A percentile compares a stretch with the other conserved stretches of the same genome.
Evolutionary conservation across 2,113 vertebrate species (phyloP).

Genomic region (Nycticryphes semicollaris): DNA sequence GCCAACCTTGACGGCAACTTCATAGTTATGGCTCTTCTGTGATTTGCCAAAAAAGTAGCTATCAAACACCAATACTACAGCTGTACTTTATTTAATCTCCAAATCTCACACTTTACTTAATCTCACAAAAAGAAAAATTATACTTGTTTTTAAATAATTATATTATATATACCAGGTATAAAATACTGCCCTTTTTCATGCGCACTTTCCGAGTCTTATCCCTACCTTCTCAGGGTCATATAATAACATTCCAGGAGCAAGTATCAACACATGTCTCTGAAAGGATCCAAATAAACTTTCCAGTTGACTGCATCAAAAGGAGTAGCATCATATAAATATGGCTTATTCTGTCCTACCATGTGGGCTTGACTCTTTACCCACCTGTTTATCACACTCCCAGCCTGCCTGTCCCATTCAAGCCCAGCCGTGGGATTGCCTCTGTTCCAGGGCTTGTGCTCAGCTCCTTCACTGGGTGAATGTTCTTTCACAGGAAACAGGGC

Average conservation of each 20-base stretch:
- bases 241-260: neutral
- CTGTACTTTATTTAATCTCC: neutral
- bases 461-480: neutral
- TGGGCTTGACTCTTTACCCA: neutral
- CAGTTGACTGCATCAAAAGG: neutral
- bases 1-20: neutral
- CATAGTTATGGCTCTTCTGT: neutral
- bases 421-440: neutral
- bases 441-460: neutral
- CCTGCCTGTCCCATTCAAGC: neutral
- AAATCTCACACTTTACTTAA: neutral
- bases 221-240: neutral
- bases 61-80: neutral
- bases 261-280: neutral
- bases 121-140: neutral
- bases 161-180: neutral
- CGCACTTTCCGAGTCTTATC: neutral
- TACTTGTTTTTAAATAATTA: neutral
- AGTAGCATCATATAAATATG: accelerated
- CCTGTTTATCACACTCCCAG: neutral
- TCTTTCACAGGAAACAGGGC: neutral
- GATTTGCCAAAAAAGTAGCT: neutral
- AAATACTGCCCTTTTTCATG: neutral
- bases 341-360: neutral
- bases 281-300: neutral